These are phyloP conservation scores for Paraescarpia echinospica DNA, from an alignment of 1,140 invertebrate genomes.

Conservation along the genomic window DNA sequence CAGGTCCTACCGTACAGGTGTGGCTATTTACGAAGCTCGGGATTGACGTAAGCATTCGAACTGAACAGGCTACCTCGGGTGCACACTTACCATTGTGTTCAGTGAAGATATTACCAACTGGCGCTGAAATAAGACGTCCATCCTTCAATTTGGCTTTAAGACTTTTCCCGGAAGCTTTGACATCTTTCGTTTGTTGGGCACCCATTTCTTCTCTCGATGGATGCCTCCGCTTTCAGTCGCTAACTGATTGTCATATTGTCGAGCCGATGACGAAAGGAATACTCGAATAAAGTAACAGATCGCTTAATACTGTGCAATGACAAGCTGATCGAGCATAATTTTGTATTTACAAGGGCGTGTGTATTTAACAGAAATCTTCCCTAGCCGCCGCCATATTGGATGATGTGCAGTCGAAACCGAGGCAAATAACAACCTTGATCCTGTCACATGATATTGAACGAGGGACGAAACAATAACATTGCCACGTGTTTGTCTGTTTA, in stretches of 20 bases:
- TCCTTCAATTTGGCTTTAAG: not conserved
- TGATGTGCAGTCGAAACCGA: not conserved
- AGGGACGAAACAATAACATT: not conserved
- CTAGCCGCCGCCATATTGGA: not conserved
- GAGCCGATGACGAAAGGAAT: not conserved
- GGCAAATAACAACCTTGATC: conserved; percentile 3
- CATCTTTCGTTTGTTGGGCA: not conserved
- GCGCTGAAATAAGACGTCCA: not conserved
- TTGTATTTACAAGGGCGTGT: not conserved
- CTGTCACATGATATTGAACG: not conserved
- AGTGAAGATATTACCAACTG: conserved; percentile 1
- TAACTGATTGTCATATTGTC: not conserved
- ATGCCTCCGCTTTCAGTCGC: not conserved
- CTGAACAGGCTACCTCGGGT: not conserved
- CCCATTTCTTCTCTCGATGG: conserved; percentile 3
- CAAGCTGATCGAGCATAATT: not conserved
- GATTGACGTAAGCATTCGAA: not conserved
- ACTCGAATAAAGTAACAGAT: not conserved
- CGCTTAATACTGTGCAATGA: not conserved
- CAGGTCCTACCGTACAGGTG: not conserved
- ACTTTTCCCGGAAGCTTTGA: not conserved
- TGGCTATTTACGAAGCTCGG: not conserved
- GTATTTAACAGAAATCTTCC: not conserved
- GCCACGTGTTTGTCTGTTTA: not conserved
- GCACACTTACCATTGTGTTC: not conserved